Evolutionary conservation across 2,113 vertebrate species (phyloP).

Genomic region (Xiphias gladius): DNA sequence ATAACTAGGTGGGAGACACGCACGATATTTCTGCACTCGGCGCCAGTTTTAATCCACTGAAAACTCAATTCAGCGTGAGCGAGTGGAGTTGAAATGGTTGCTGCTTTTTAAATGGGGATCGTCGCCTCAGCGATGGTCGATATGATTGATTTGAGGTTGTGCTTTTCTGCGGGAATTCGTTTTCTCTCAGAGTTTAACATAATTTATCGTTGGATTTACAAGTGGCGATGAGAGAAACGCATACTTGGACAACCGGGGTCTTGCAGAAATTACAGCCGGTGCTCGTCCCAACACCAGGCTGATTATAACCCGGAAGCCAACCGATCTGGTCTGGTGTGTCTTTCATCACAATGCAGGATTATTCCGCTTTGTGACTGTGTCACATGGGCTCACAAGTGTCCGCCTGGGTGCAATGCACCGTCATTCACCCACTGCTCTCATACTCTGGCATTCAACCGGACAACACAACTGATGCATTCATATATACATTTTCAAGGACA

Average conservation of each 20-base stretch:
- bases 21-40: background rate
- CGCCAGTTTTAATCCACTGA: background rate
- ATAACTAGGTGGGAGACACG: background rate
- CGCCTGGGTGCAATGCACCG: conserved; percentile 19
- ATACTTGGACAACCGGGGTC: background rate
- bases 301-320: conserved; percentile 58
- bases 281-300: background rate
- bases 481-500: conserved; percentile 74
- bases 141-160: conserved; percentile 15
- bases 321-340: conserved; percentile 47
- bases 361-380: conserved; percentile 52
- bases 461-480: conserved; percentile 52
- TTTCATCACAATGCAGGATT: conserved; percentile 63
- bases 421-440: conserved; percentile 7
- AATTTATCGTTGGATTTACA: background rate
- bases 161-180: too few species aligned
- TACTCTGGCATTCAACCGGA: conserved; percentile 4
- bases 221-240: background rate
- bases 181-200: background rate
- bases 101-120: background rate
- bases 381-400: conserved; percentile 52
- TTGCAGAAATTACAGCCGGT: background rate
- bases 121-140: background rate
- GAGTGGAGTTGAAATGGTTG: background rate
- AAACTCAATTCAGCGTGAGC: background rate